A percentile compares a stretch with the other conserved stretches of the same genome.
Conservation (phyloP, 2,113 vertebrate species). For the Uria aalge region DNA sequence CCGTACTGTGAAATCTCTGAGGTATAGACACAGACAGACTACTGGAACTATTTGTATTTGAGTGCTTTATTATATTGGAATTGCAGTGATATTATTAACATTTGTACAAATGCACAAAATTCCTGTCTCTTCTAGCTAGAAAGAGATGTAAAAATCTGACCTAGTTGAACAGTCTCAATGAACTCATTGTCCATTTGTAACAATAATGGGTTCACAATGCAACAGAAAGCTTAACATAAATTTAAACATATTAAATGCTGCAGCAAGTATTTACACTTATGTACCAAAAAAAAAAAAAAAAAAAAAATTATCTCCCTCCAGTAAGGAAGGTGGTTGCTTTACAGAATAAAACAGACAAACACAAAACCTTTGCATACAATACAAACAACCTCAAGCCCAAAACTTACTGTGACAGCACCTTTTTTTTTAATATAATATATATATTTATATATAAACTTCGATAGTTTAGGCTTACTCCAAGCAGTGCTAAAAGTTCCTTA, state of each 20-base stretch:
- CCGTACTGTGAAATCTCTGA: accelerated
- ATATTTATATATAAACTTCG: conserved; percentile 61
- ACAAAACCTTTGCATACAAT: conserved; percentile 77
- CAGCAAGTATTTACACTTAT: conserved; percentile 94
- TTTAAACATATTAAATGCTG: conserved; percentile 91
- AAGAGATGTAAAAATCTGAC: conserved; percentile 90
- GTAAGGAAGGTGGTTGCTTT: conserved; percentile 95
- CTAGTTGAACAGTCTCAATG: conserved; percentile 89
- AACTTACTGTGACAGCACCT: conserved; percentile 77
- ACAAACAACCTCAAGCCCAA: conserved; percentile 74
- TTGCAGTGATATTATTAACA: conserved; percentile 94
- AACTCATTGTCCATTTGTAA: conserved; percentile 85
- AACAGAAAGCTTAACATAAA: conserved; percentile 85
- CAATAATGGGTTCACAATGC: conserved; percentile 83
- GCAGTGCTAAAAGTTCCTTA: conserved; percentile 68
- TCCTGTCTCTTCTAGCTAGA: conserved; percentile 82
- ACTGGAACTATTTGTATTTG: conserved; percentile 65
- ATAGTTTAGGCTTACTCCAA: conserved; percentile 73
- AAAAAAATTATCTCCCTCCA: conserved; percentile 82
- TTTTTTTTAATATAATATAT: conserved; percentile 54
- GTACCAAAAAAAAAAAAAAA: conserved; percentile 79
- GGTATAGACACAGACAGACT: not conserved
- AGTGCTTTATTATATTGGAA: conserved; percentile 99
- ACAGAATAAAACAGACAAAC: conserved; percentile 77
- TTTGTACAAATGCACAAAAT: conserved; percentile 98